Evolutionary conservation across 2,797 vertebrate genomes (phyloP).

Genomic region (Huso huso): DNA sequence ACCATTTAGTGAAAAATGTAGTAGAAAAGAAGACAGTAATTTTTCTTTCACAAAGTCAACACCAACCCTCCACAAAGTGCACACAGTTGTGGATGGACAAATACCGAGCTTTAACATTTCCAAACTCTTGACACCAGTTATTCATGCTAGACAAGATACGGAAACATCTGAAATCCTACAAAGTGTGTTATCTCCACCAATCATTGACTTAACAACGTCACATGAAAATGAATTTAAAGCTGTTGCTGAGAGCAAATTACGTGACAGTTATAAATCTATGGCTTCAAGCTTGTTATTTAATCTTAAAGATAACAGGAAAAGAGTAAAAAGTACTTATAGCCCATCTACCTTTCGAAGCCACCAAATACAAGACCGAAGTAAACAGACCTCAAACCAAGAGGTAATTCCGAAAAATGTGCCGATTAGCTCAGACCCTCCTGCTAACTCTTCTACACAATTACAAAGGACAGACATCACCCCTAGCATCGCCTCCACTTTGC

Average conservation of each 20-base stretch:
- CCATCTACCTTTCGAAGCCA: slow-evolving; percentile 61
- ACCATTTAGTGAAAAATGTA: slow-evolving; percentile 52
- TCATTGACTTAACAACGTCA: slow-evolving; percentile 26
- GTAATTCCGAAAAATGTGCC: slow-evolving; percentile 39
- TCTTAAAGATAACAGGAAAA: slow-evolving; percentile 88
- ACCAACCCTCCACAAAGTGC: background rate
- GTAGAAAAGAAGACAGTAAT: slow-evolving; percentile 38
- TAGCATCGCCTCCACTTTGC: slow-evolving; percentile 24
- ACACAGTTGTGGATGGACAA: slow-evolving; percentile 29
- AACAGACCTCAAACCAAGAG: slow-evolving; percentile 46
- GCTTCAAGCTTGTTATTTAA: slow-evolving; percentile 83
- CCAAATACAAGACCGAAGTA: slow-evolving; percentile 54
- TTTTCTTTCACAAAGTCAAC: slow-evolving; percentile 43
- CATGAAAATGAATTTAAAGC: slow-evolving; percentile 53
- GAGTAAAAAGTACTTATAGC: slow-evolving; percentile 85
- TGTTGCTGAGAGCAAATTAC: slow-evolving; percentile 44
- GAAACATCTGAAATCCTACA: slow-evolving; percentile 43
- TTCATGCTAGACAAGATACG: slow-evolving; percentile 55
- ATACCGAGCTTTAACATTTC: slow-evolving; percentile 57
- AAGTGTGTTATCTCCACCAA: slow-evolving; percentile 38
- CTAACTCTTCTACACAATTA: slow-evolving; percentile 36
- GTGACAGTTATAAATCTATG: slow-evolving; percentile 74
- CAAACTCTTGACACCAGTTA: slow-evolving; percentile 68
- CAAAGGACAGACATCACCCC: slow-evolving; percentile 32
- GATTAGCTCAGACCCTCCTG: slow-evolving; percentile 36